Conservation (phyloP, 2,113 vertebrate species). For the Helogale parvula region DNA sequence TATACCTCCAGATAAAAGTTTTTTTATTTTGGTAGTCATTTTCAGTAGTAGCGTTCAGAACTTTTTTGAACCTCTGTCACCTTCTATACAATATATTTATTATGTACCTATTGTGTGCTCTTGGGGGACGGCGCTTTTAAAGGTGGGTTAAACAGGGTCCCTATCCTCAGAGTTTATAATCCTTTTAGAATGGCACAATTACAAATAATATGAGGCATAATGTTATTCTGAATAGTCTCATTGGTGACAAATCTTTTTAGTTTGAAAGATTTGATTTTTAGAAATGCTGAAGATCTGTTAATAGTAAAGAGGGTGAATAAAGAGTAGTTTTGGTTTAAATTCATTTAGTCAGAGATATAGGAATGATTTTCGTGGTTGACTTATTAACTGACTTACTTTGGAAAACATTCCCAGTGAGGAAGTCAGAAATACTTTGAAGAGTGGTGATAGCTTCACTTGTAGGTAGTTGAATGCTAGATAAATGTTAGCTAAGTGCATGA, state of each 20-base stretch:
- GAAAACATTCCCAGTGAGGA: constrained; percentile 33
- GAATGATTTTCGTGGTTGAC: constrained; percentile 50
- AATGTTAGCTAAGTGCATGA: neutral
- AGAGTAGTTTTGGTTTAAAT: constrained; percentile 44
- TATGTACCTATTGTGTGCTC: neutral
- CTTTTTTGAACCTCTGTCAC: neutral
- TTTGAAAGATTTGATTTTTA: constrained; percentile 48
- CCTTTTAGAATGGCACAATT: neutral
- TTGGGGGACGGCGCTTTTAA: neutral
- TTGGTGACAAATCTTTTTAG: constrained; percentile 31
- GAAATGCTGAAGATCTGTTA: constrained; percentile 14
- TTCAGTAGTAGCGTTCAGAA: constrained; percentile 20
- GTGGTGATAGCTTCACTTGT: neutral
- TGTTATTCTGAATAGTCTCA: constrained; percentile 14
- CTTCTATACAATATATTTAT: neutral
- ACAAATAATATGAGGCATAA: neutral
- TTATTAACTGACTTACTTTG: constrained; percentile 17
- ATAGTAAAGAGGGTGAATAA: constrained; percentile 27
- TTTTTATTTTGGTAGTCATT: neutral
- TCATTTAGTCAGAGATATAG: constrained; percentile 19
- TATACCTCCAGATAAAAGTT: constrained; percentile 17
- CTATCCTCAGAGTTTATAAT: neutral
- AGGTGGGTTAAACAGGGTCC: neutral
- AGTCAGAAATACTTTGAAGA: constrained; percentile 16
- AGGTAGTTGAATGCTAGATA: neutral